Evolutionary conservation across 2,797 vertebrate genomes (phyloP), one percentile per base, ranked within the genome.

Genomic region (Graptemys geographica): DNA sequence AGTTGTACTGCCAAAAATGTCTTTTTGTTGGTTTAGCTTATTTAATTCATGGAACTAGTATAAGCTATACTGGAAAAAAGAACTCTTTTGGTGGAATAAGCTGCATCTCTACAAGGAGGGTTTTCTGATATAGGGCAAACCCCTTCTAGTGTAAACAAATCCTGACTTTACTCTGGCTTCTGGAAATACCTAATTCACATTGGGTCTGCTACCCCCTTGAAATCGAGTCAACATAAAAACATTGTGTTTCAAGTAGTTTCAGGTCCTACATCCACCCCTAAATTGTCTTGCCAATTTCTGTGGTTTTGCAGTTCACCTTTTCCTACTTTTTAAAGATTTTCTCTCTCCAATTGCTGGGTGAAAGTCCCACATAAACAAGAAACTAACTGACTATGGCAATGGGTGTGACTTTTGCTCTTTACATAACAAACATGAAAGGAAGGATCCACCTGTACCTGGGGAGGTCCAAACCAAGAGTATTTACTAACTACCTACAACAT

Each of bases 1-100:
- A 72, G n/a, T 65, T 56, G 84, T 92, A 88, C 83, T 90, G 95
- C 93, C 83, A 86, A 53, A 76, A 76, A 72, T 91, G 31, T 76
- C 84, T 78, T 76, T 16, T 28, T 47, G 21, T 12, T 47, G 7
- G 44, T 44, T 27, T 44, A 16, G 41, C 23, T 76, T 76, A 44
- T 47, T 47, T 47, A 76, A 13, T 76, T 47, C 44, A 44, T 11
- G 12, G 13, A 12, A 47, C 25, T 47, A 25, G 11, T 72, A 87
- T 81, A 69, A 91, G 7, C 47, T 81, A 37, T 49, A 65, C 47
- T 74, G 88, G 56, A 28, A 44, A 53, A 69, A 83, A 88, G 83
- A 83, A 9, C 0, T 4, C 51, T n/a, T 57, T 81, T 86, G 72
- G 47, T 81, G 80, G 62, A 44, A 69, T 92, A 74, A 84, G 44